Conservation (phyloP, 2,888 invertebrate genomes). For the Caenorhabditis zanzibari region DNA sequence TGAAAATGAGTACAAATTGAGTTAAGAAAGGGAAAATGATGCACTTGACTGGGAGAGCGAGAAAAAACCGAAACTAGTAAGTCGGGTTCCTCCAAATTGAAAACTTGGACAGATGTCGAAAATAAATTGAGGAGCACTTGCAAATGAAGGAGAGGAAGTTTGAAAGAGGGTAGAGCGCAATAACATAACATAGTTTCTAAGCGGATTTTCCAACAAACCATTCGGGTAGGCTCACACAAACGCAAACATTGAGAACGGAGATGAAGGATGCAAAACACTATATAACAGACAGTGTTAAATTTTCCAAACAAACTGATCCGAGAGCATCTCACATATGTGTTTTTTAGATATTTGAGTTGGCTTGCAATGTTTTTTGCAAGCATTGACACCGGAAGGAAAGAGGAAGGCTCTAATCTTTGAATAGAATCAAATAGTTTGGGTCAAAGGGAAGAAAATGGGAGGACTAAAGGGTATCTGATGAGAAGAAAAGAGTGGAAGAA, state of each 20-base stretch:
- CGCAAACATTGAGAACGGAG: constrained; percentile 46
- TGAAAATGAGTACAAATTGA: constrained; percentile 54
- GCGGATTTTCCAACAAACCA: constrained; percentile 61
- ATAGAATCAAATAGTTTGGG: constrained; percentile 55
- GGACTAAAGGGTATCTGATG: constrained; percentile 23
- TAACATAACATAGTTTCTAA: constrained; percentile 62
- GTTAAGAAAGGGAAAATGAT: constrained; percentile 13
- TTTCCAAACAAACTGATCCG: constrained; percentile 58
- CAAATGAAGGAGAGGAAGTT: constrained; percentile 34
- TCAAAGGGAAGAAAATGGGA: not conserved
- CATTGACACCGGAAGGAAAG: constrained; percentile 35
- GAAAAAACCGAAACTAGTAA: constrained; percentile 18
- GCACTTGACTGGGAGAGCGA: constrained; percentile 6
- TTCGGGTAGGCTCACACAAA: constrained; percentile 55
- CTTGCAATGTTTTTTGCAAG: not conserved
- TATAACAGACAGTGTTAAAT: constrained; percentile 53
- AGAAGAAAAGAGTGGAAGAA: constrained; percentile 23
- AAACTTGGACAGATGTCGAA: constrained; percentile 25
- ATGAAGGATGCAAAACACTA: constrained; percentile 38
- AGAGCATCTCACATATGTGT: constrained; percentile 18
- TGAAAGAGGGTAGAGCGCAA: constrained; percentile 41
- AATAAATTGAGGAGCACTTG: constrained; percentile 43
- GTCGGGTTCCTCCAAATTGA: constrained; percentile 23
- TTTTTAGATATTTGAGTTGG: constrained; percentile 20
- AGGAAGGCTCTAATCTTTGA: constrained; percentile 38